These are phyloP conservation scores for Hemibagrus wyckioides DNA, from an alignment of 2,113 vertebrate genomes.

Conservation along the genomic window DNA sequence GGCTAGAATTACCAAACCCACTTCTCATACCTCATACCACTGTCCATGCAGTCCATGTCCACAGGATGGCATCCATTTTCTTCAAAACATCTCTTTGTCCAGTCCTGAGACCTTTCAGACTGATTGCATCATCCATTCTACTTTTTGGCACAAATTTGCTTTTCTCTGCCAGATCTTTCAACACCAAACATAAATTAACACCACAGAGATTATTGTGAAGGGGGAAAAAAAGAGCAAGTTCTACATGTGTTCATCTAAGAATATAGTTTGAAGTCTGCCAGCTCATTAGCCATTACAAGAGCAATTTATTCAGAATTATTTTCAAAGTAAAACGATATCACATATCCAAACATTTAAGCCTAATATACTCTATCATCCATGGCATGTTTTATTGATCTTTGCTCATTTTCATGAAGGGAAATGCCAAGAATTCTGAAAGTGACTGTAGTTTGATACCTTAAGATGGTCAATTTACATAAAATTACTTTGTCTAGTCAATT, in stretches of 20 bases:
- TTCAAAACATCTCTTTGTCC: not conserved
- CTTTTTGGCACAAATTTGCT: not conserved
- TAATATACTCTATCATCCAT: not conserved
- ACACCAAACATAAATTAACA: not conserved
- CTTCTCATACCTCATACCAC: too few species aligned
- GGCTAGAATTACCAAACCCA: not conserved
- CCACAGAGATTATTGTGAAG: not conserved
- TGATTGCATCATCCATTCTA: not conserved
- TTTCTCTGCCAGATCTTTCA: conserved; percentile 13
- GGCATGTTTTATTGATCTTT: not conserved
- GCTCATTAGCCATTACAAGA: not conserved
- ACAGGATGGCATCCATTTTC: conserved; percentile 7
- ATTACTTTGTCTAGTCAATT: not conserved
- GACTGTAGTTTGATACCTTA: not conserved
- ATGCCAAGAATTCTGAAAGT: not conserved
- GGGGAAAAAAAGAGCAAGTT: not conserved
- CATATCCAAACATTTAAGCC: not conserved
- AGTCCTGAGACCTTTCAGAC: not conserved
- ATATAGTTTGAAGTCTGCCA: not conserved
- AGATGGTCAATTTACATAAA: not conserved
- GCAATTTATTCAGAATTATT: too few species aligned
- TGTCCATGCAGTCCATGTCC: not conserved
- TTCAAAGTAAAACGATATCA: too few species aligned
- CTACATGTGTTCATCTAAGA: not conserved
- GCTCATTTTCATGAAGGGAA: not conserved